Evolutionary conservation across 2,797 vertebrate species (phyloP).

Genomic region (Miichthys miiuy): DNA sequence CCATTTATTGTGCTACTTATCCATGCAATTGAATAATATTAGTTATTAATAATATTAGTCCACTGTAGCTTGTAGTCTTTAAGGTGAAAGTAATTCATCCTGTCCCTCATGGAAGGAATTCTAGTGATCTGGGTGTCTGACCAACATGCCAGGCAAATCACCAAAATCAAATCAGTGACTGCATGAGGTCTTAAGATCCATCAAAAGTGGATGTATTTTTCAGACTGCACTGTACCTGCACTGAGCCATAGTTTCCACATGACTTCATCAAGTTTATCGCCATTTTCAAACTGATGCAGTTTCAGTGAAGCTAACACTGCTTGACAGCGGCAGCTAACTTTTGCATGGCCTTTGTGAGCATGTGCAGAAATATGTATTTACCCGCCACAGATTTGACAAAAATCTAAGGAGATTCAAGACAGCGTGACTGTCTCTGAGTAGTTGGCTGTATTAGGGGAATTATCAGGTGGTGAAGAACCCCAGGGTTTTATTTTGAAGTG

Average conservation of each 20-base stretch:
- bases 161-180: background rate
- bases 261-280: conserved; percentile 5
- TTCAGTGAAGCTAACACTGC: conserved; percentile 2
- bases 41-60: background rate
- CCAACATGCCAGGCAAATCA: conserved; percentile 5
- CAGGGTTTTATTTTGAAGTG: conserved; percentile 9
- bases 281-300: conserved; percentile 18
- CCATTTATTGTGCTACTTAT: conserved; percentile 17
- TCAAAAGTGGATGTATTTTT: conserved; percentile 11
- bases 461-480: background rate
- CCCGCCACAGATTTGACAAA: conserved; percentile 21
- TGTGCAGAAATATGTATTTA: conserved; percentile 28
- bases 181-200: conserved; percentile 4
- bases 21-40: conserved; percentile 5
- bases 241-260: conserved; percentile 3
- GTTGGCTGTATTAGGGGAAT: background rate
- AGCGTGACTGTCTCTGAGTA: background rate
- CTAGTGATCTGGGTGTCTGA: background rate
- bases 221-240: background rate
- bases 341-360: conserved; percentile 48
- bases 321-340: conserved; percentile 26
- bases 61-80: conserved; percentile 4
- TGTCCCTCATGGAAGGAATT: conserved; percentile 19
- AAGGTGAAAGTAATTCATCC: conserved; percentile 26
- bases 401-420: conserved; percentile 15